Conservation (phyloP, 1,140 invertebrate genomes). For the Cotesia vestalis region DNA sequence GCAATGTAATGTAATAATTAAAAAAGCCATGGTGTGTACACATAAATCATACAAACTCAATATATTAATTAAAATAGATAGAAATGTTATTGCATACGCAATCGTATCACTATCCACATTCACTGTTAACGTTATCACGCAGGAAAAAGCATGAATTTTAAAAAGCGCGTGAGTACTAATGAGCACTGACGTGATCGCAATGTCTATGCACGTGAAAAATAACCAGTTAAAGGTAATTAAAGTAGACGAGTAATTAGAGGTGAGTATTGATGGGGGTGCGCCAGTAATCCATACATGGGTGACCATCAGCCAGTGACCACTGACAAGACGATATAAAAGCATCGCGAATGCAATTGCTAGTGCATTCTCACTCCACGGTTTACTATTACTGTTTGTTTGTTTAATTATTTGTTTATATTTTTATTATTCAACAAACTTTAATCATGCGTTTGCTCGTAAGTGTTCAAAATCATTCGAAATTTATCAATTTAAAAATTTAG, state of each 20-base stretch:
- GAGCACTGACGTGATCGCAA: conserved; percentile 5
- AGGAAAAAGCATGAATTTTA: conserved; percentile 8
- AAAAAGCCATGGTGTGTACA: too few species aligned
- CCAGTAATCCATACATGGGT: conserved; percentile 26
- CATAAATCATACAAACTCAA: too few species aligned
- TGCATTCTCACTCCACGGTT: conserved; percentile 42
- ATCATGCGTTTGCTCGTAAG: conserved; percentile 45
- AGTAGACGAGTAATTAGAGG: conserved; percentile 38
- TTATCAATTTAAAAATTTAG: too few species aligned
- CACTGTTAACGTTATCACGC: too few species aligned
- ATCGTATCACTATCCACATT: too few species aligned
- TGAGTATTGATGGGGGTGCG: conserved; percentile 37
- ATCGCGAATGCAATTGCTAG: conserved; percentile 30
- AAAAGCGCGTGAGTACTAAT: neutral
- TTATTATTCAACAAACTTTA: conserved; percentile 17
- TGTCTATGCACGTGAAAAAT: conserved; percentile 5
- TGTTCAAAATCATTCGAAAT: conserved; percentile 3
- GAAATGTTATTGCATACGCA: too few species aligned
- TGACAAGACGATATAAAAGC: conserved; percentile 46
- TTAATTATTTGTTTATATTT: neutral
- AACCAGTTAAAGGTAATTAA: conserved; percentile 9
- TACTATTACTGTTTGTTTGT: conserved; percentile 32
- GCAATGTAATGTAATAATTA: too few species aligned
- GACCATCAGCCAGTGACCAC: conserved; percentile 6
- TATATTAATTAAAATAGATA: too few species aligned